These are phyloP conservation scores for Sclerurus mexicanus DNA, from an alignment of 2,113 vertebrate species.

Conservation along the genomic window DNA sequence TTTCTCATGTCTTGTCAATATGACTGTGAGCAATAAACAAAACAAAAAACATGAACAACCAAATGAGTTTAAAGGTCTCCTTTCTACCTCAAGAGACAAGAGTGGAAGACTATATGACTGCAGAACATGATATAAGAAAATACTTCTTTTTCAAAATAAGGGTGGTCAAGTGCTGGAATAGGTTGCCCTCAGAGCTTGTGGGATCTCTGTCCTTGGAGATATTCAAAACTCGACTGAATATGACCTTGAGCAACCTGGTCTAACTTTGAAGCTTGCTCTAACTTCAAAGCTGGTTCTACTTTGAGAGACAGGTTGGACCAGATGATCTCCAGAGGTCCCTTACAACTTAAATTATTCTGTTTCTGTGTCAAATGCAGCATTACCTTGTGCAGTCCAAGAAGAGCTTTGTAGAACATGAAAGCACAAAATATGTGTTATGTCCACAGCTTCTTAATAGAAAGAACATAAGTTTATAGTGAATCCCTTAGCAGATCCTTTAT, in stretches of 20 bases:
- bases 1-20: neutral
- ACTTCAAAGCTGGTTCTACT: conserved; percentile 56
- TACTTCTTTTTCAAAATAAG: neutral
- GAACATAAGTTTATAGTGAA: neutral
- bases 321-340: conserved; percentile 53
- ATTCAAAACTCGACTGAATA: conserved; percentile 25
- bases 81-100: neutral
- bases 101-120: neutral
- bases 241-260: conserved; percentile 58
- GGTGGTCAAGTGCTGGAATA: neutral
- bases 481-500: neutral
- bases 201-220: conserved; percentile 27
- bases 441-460: conserved; percentile 34
- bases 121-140: neutral
- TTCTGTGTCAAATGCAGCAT: conserved; percentile 58
- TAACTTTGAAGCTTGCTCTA: conserved; percentile 39
- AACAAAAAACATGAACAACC: neutral
- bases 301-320: conserved; percentile 40
- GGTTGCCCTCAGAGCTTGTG: neutral
- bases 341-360: conserved; percentile 60
- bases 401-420: conserved; percentile 52
- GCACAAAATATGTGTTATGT: conserved; percentile 10
- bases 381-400: conserved; percentile 48
- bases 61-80: neutral
- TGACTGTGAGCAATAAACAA: neutral